Evolutionary conservation across 2,113 vertebrate species (phyloP).

Genomic region (Hystrix brachyura): DNA sequence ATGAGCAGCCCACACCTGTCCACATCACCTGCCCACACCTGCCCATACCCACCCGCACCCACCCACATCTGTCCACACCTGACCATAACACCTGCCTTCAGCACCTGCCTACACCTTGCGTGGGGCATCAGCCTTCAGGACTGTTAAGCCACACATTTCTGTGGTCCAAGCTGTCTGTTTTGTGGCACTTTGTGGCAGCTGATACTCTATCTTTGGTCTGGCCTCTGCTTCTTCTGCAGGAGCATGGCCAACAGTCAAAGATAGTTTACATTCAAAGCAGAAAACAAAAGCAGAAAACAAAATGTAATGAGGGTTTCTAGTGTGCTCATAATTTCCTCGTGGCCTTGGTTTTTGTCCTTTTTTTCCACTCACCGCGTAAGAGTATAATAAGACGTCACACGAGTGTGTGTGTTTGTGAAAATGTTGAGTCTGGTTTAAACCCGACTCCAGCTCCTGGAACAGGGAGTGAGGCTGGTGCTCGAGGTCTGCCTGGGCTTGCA

Average conservation of each 20-base stretch:
- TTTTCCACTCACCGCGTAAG: not conserved
- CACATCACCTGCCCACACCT: not conserved
- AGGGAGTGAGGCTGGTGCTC: not conserved
- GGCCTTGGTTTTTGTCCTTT: not conserved
- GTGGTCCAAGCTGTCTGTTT: accelerated
- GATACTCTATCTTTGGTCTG: not conserved
- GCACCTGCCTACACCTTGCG: not conserved
- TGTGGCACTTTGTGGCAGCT: not conserved
- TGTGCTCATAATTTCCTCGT: accelerated
- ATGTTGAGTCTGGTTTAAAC: not conserved
- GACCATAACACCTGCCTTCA: too few relatives aligned
- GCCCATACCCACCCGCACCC: too few relatives aligned
- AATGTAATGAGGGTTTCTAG: not conserved
- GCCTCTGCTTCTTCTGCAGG: not conserved
- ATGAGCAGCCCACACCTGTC: accelerated
- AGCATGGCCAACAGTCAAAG: not conserved
- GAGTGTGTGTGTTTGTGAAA: not conserved
- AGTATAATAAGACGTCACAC: not conserved
- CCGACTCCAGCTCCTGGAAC: too few relatives aligned
- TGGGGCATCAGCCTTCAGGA: not conserved
- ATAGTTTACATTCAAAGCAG: too few relatives aligned
- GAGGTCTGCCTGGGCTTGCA: not conserved
- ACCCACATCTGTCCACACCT: not conserved
- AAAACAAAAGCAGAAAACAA: not conserved
- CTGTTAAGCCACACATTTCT: not conserved